Conservation (phyloP, 1,140 invertebrate genomes). For the Hypothenemus hampei region DNA sequence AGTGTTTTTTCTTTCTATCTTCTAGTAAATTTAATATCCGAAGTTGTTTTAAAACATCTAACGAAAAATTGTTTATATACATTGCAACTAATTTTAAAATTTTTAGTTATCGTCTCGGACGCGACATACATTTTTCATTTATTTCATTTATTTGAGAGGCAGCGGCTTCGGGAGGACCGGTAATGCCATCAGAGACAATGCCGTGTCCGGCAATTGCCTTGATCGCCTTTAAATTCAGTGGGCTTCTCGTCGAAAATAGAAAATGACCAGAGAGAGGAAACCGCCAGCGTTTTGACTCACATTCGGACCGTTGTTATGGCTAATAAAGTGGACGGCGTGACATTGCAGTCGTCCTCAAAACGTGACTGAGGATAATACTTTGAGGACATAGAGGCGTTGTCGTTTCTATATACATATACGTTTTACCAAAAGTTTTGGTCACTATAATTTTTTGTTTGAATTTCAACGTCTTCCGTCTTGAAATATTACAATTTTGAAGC, state of each 20-base stretch:
- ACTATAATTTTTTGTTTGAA: too few relatives aligned
- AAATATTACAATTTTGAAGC: too few relatives aligned
- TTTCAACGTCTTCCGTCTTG: too few relatives aligned
- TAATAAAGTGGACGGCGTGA: constrained; percentile 39
- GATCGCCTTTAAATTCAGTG: constrained; percentile 21
- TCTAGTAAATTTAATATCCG: background rate
- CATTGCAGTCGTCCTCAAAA: constrained; percentile 38
- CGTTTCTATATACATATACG: too few relatives aligned
- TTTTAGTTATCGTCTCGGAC: background rate
- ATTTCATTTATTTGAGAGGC: constrained; percentile 6
- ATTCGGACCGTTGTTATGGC: constrained; percentile 36
- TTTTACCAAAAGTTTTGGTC: too few relatives aligned
- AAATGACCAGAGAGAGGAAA: constrained; percentile 18
- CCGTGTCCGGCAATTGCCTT: constrained; percentile 13
- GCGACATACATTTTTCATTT: background rate
- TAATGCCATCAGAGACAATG: constrained; percentile 15
- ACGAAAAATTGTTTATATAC: too few relatives aligned
- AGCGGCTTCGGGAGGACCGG: background rate
- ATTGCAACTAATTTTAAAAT: background rate
- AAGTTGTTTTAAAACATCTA: background rate
- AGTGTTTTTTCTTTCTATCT: background rate
- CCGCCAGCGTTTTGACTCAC: constrained; percentile 23
- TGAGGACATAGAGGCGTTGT: too few relatives aligned
- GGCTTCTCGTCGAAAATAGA: constrained; percentile 18
- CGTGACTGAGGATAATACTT: constrained; percentile 31